A percentile compares a stretch with the other conserved stretches of the same genome.
Conservation (phyloP, 2,888 invertebrate genomes). For the Augiades crinisus region DNA sequence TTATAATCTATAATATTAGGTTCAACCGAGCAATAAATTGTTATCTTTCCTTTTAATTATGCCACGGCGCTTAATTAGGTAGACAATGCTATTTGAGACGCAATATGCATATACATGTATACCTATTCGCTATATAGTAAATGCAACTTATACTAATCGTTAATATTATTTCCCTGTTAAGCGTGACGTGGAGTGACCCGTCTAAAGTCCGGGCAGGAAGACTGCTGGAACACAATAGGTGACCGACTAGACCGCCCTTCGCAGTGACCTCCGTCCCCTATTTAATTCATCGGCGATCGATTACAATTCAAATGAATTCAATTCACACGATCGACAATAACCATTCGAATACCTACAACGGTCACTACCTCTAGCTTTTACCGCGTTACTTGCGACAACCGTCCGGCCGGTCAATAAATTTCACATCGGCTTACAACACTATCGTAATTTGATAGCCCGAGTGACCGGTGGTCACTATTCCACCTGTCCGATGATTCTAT, state of each 20-base stretch:
- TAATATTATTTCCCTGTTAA: neutral
- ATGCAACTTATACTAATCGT: neutral
- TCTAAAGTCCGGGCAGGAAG: constrained; percentile 27
- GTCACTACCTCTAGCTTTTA: constrained; percentile 40
- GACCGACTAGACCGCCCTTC: constrained; percentile 45
- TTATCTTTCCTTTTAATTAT: neutral
- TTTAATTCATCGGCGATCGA: constrained; percentile 49
- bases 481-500: constrained; percentile 55
- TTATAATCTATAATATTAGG: no score
- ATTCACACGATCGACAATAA: constrained; percentile 66
- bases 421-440: constrained; percentile 53
- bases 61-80: neutral
- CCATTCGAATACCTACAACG: constrained; percentile 52
- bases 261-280: constrained; percentile 53
- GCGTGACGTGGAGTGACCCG: neutral
- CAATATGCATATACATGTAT: no score
- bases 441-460: constrained; percentile 63
- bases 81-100: neutral
- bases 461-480: constrained; percentile 71
- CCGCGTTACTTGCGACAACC: constrained; percentile 63
- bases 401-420: constrained; percentile 56
- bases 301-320: constrained; percentile 70
- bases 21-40: neutral
- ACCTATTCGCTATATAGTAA: no score
- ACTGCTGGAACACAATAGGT: constrained; percentile 34